Evolutionary conservation across 2,888 invertebrate genomes (phyloP), one percentile per base, ranked within the genome.

Genomic region (Chalcosyrphus nemorum): DNA sequence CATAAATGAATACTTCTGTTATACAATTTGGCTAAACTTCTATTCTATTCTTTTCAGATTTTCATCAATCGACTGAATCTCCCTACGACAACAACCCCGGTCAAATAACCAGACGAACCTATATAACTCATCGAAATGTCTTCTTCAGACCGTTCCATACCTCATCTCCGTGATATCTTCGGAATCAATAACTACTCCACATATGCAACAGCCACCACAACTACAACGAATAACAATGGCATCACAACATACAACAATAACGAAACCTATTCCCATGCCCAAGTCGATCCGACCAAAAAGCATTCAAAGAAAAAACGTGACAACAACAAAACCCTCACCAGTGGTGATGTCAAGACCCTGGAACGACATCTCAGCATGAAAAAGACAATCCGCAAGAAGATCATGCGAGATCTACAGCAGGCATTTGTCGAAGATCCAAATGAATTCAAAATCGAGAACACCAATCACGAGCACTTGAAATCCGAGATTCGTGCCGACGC

Each of bases 301-400:
- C 91, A 91, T 9, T 88, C 89, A 81, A 87, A 88, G 68, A 94
- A 93, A 89, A 92, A 92, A 87, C 95, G 95, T 88, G 95, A 95
- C 86, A 95, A 95, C 89, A 94, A 93, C 91, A 94, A 95, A 89
- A 93, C 94, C 2, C 92, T 94, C 87, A 92, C 93, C 11, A 94
- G 94, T 88, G 94, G 94, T 61, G 94, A 94, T 89, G 94, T 95
- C 47, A 94, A 95, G 88, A 96, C 96, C 17, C 91, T 96, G 45
- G 96, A 96, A 89, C 92, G 96, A 87, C 96, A 96, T 91, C 93
- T 96, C 88, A 96, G 96, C 89, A 96, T 96, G 96, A 96, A 96
- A 92, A 96, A 96, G 90, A 96, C 96, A 15, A 96, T 96, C 87
- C 92, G 96, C 87, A 96, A 96, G 92, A 96, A 96, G 92, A 96